Evolutionary conservation across 2,888 invertebrate genomes (phyloP), one percentile per base, ranked within the genome.

Genomic region (Ceraclea dissimilis): DNA sequence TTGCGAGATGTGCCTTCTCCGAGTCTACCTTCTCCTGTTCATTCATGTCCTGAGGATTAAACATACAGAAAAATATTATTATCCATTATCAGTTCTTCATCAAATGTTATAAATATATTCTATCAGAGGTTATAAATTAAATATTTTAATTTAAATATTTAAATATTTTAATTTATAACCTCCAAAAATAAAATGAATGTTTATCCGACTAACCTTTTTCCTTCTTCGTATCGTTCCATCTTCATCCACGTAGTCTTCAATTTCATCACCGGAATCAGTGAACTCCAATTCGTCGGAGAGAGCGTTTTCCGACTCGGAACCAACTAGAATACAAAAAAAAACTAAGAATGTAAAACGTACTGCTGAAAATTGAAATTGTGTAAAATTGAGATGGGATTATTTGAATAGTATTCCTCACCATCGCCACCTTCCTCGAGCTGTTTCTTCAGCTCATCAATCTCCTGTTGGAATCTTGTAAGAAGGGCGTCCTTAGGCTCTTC

Each of bases 401-500:
- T n/a, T n/a, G n/a, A 39, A 13, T n/a, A 5, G 39, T 39, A 39
- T 39, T n/a, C 57, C 67, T 65, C 63, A 74, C 75, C 76, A 51
- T 80, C 79, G 13, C 72, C 74, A 61, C 82, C 82, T 60, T 90
- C 90, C 65, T 90, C 90, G 57, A 97, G 74, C 68, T 93, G 91
- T 63, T 87, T 86, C 64, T 89, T 86, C 49, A 99, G 79, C 54
- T 91, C 90, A 63, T 93, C 93, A 63, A 99, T 97, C 76, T 99
- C 97, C 66, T 90, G 86, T 73, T 99, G 97, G 75, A 96, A 98
- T 73, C 94, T 90, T 51, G 95, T 84, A 18, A 99, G 82, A 49
- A 99, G 73, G 0, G 98, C 96, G 74, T 97, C 96, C 64, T 98
- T 97, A 0, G 97, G 95, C 71, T 98, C 98, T 69, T 95, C 96